Evolutionary conservation across 2,888 invertebrate species (phyloP).

Genomic region (Oligia latruncula): DNA sequence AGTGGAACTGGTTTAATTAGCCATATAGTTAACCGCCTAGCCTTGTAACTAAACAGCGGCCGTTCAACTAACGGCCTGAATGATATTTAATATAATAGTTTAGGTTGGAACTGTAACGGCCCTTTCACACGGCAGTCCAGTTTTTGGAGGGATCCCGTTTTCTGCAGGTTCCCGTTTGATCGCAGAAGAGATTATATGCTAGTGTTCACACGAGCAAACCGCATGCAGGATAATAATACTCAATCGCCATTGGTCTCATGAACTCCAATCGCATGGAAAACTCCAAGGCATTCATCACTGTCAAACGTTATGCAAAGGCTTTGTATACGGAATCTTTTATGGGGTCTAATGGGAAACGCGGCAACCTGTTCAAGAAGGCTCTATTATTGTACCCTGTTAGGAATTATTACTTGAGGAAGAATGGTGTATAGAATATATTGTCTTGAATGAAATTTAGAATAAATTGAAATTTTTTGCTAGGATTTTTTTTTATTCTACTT

Average conservation of each 20-base stretch:
- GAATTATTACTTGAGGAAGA: conserved; percentile 24
- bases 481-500: not conserved
- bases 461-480: not conserved
- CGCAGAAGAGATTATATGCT: no score
- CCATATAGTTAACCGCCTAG: no score
- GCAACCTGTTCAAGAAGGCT: conserved; percentile 10
- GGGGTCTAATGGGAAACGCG: conserved; percentile 20
- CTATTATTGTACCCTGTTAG: conserved; percentile 9
- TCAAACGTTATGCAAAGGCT: conserved; percentile 33
- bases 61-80: no score
- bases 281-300: conserved; percentile 39
- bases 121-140: no score
- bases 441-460: not conserved
- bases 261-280: conserved; percentile 12
- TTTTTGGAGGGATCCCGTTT: no score
- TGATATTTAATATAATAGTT: no score
- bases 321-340: conserved; percentile 25
- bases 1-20: not conserved
- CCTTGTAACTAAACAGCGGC: no score
- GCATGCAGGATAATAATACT: no score
- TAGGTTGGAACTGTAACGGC: no score
- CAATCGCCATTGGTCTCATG: not conserved
- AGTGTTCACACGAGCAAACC: no score
- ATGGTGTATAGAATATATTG: conserved; percentile 1
- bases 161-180: no score